Conservation (phyloP, 2,888 invertebrate species). For the Chalcis sispes region DNA sequence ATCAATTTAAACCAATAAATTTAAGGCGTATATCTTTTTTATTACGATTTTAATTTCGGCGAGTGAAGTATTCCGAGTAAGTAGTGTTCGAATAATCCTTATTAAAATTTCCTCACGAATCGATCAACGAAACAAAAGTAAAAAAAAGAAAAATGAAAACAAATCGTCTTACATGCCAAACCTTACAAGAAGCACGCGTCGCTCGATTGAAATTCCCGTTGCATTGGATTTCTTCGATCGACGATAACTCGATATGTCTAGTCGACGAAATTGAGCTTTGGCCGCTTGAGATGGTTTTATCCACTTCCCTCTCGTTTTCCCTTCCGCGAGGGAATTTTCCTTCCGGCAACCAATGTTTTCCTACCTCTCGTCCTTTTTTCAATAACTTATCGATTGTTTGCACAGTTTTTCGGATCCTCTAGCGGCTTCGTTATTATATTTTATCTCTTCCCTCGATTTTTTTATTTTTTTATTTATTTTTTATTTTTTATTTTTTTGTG, state of each 20-base stretch:
- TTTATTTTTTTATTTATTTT: constrained; percentile 20
- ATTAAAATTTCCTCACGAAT: constrained; percentile 7
- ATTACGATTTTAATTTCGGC: too few species aligned
- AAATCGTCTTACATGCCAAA: constrained; percentile 12
- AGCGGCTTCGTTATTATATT: not conserved
- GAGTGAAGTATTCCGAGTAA: not conserved
- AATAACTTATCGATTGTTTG: constrained; percentile 20
- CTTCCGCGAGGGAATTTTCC: too few species aligned
- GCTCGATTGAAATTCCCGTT: constrained; percentile 38
- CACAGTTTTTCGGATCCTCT: not conserved
- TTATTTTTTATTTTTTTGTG: not conserved
- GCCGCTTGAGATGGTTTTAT: not conserved
- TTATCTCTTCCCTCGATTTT: not conserved
- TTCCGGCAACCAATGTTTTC: too few species aligned
- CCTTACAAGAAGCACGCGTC: not conserved
- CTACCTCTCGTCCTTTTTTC: not conserved
- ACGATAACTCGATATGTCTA: constrained; percentile 30
- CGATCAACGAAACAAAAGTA: constrained; percentile 11
- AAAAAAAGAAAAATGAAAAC: not conserved
- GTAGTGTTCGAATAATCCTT: not conserved
- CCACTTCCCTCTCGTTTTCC: not conserved
- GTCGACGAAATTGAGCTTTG: constrained; percentile 21
- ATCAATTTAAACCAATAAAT: too few species aligned
- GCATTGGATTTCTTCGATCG: not conserved
- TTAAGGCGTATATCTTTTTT: too few species aligned